A percentile compares a stretch with the other conserved stretches of the same genome.
Conservation (phyloP, 2,797 vertebrate genomes). For the Lophura swinhoii region DNA sequence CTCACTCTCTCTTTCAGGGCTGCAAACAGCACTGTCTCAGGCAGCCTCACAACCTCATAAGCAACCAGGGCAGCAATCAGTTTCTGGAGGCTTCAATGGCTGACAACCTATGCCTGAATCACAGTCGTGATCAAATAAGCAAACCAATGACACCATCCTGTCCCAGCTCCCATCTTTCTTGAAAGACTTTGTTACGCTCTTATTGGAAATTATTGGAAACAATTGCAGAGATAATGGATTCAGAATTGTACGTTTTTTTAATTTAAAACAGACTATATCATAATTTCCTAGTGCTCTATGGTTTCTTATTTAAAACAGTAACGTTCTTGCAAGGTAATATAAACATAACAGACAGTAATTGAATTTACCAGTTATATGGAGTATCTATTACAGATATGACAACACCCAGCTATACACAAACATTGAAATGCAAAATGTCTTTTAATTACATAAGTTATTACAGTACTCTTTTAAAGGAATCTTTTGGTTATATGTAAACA, state of each 20-base stretch:
- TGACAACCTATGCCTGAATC: not conserved
- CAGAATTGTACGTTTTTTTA: not conserved
- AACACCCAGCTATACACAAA: constrained; percentile 20
- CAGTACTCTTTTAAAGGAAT: constrained; percentile 70
- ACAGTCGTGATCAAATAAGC: not conserved
- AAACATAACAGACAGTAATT: not conserved
- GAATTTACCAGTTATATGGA: not conserved
- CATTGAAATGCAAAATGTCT: constrained; percentile 22
- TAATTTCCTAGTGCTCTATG: not conserved
- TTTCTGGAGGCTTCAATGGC: not conserved
- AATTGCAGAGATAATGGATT: not conserved
- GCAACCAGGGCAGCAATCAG: not conserved
- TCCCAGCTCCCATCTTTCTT: not conserved
- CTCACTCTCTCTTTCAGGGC: not conserved
- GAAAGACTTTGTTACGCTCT: not conserved
- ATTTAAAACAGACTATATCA: constrained; percentile 14
- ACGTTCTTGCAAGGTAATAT: constrained; percentile 13
- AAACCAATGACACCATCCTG: not conserved
- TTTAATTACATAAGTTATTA: constrained; percentile 78
- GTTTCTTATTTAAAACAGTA: constrained; percentile 29
- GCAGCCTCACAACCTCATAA: not conserved
- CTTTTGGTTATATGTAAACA: constrained; percentile 74
- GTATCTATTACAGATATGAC: not conserved
- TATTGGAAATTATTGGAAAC: not conserved
- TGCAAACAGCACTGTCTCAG: rapidly evolving